Evolutionary conservation across 1,140 invertebrate genomes (phyloP).

Genomic region (Microplitis demolitor): DNA sequence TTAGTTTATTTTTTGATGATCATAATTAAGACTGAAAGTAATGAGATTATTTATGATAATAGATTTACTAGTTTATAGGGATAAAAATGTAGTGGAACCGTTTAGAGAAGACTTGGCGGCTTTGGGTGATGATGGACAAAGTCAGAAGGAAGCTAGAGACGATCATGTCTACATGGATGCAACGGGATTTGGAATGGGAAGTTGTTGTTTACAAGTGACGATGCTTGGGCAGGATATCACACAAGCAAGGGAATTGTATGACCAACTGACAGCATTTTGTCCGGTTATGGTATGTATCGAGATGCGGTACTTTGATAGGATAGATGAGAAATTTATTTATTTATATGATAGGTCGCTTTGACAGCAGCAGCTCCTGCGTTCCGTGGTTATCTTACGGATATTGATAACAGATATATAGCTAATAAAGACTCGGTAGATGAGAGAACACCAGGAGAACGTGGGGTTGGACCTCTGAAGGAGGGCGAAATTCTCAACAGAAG

Average conservation of each 20-base stretch:
- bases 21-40: background rate
- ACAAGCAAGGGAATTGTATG: slow-evolving; percentile 95
- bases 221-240: slow-evolving; percentile 96
- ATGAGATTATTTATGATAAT: background rate
- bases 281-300: slow-evolving; percentile 85
- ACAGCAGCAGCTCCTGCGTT: slow-evolving; percentile 95
- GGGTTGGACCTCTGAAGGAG: slow-evolving; percentile 75
- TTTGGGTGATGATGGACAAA: slow-evolving; percentile 74
- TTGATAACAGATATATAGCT: slow-evolving; percentile 96
- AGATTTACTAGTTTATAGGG: slow-evolving; percentile 78
- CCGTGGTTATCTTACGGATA: slow-evolving; percentile 90
- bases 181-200: slow-evolving; percentile 99
- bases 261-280: slow-evolving; percentile 95
- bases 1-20: slow-evolving; percentile 57
- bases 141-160: slow-evolving; percentile 68
- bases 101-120: slow-evolving; percentile 75
- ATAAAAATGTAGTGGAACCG: slow-evolving; percentile 77
- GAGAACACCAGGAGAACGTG: slow-evolving; percentile 86
- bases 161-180: slow-evolving; percentile 97
- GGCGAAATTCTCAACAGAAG: slow-evolving; percentile 90
- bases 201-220: slow-evolving; percentile 94
- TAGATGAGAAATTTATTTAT: background rate
- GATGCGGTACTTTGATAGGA: slow-evolving; percentile 10
- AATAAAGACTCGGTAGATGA: slow-evolving; percentile 91
- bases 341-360: slow-evolving; percentile 66